Evolutionary conservation across 2,888 invertebrate species (phyloP).

Genomic region (Antheraea assamensis): DNA sequence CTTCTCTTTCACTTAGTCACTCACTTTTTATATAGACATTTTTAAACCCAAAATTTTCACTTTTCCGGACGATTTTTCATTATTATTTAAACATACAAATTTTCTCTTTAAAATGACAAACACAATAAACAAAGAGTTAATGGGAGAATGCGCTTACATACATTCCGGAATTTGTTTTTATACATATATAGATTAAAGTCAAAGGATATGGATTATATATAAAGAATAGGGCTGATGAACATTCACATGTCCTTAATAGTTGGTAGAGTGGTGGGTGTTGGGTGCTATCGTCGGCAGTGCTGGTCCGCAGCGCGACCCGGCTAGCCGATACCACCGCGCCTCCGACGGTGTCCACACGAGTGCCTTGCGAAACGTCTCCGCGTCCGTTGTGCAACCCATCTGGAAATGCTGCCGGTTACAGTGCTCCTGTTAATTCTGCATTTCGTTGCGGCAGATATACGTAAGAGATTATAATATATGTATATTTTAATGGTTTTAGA

Average conservation of each 20-base stretch:
- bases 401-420: conserved; percentile 60
- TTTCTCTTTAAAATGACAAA: too few relatives aligned
- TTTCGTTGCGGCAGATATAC: conserved; percentile 68
- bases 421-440: conserved; percentile 63
- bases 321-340: conserved; percentile 58
- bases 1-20: too few relatives aligned
- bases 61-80: too few relatives aligned
- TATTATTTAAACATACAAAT: too few relatives aligned
- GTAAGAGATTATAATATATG: conserved; percentile 52
- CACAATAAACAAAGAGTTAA: too few relatives aligned
- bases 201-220: conserved; percentile 3
- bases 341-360: conserved; percentile 40
- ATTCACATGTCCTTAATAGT: conserved; percentile 52
- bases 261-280: conserved; percentile 45
- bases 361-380: conserved; percentile 49
- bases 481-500: not conserved
- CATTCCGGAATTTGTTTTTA: too few relatives aligned
- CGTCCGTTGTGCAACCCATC: conserved; percentile 55
- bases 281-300: conserved; percentile 54
- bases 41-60: too few relatives aligned
- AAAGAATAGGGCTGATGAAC: conserved; percentile 51
- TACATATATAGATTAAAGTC: not conserved
- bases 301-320: conserved; percentile 66
- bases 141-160: too few relatives aligned
- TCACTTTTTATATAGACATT: too few relatives aligned